These are phyloP conservation scores for Passer domesticus DNA, from an alignment of 2,113 vertebrate genomes.

Conservation along the genomic window DNA sequence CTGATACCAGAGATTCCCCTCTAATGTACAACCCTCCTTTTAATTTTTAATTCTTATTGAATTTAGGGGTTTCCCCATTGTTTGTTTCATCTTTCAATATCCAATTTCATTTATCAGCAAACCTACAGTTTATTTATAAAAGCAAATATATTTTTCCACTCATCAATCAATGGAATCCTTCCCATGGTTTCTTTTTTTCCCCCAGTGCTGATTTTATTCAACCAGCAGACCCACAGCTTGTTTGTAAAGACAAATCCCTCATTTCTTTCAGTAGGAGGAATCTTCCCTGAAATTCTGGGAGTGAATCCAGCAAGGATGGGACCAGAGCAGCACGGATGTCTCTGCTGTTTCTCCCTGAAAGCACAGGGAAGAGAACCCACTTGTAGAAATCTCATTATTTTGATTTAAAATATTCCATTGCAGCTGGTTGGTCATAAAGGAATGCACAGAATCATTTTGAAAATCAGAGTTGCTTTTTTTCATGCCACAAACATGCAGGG, in stretches of 20 bases:
- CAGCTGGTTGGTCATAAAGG: slow-evolving; percentile 42
- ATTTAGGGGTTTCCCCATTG: not conserved
- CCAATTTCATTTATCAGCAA: not conserved
- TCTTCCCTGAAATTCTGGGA: not conserved
- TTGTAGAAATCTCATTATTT: slow-evolving; percentile 65
- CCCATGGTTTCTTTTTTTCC: not conserved
- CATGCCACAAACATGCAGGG: not conserved
- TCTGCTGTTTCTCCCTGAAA: slow-evolving; percentile 8
- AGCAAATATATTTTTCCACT: not conserved
- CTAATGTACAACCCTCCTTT: no score
- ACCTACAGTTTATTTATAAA: not conserved
- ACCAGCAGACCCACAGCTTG: not conserved
- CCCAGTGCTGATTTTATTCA: not conserved
- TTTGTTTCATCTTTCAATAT: not conserved
- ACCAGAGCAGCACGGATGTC: not conserved
- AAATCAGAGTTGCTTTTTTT: not conserved
- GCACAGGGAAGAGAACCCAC: not conserved
- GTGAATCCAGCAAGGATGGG: not conserved
- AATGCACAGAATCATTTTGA: slow-evolving; percentile 7
- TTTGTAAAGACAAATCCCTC: not conserved
- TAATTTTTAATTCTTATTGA: no score
- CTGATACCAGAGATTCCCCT: no score
- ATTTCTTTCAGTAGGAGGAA: not conserved
- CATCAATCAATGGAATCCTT: not conserved
- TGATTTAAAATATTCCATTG: slow-evolving; percentile 63